A percentile compares a stretch with the other conserved stretches of the same genome.
These are phyloP conservation scores for Tipula confusa DNA, from an alignment of 2,888 invertebrate species.

Conservation along the genomic window DNA sequence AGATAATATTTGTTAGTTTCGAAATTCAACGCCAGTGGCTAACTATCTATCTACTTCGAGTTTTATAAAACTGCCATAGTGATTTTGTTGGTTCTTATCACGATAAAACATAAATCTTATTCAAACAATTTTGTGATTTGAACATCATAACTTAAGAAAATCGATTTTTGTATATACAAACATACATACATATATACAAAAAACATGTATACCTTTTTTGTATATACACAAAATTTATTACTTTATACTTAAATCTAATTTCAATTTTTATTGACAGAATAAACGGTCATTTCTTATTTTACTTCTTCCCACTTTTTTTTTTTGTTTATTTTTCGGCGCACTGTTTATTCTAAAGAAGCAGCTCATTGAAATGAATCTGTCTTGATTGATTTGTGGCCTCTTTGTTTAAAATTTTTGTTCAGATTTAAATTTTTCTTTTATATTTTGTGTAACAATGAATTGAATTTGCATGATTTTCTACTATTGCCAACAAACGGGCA, in stretches of 20 bases:
- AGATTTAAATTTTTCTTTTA: not conserved
- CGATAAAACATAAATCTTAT: not conserved
- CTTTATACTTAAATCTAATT: conserved; percentile 25
- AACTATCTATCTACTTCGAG: too few relatives aligned
- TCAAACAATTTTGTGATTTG: not conserved
- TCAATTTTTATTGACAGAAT: conserved; percentile 25
- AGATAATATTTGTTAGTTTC: too few relatives aligned
- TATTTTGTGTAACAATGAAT: not conserved
- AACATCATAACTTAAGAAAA: not conserved
- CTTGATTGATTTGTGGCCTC: conserved; percentile 25
- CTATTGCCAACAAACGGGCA: not conserved
- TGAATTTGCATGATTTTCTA: not conserved
- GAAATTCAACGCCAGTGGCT: too few relatives aligned
- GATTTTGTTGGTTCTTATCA: too few relatives aligned
- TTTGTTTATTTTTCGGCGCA: not conserved
- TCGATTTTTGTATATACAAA: not conserved
- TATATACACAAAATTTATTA: not conserved
- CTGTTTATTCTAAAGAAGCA: not conserved
- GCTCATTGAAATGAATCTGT: not conserved
- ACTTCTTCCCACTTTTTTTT: not conserved
- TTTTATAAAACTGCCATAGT: too few relatives aligned
- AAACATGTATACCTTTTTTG: not conserved
- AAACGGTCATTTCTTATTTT: not conserved
- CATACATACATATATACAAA: too few relatives aligned
- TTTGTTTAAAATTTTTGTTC: not conserved